Percentiles rank a stretch among this genome's conserved stretches.
Conservation (phyloP, 2,797 vertebrate genomes). For the Chaetodon trifasciatus region DNA sequence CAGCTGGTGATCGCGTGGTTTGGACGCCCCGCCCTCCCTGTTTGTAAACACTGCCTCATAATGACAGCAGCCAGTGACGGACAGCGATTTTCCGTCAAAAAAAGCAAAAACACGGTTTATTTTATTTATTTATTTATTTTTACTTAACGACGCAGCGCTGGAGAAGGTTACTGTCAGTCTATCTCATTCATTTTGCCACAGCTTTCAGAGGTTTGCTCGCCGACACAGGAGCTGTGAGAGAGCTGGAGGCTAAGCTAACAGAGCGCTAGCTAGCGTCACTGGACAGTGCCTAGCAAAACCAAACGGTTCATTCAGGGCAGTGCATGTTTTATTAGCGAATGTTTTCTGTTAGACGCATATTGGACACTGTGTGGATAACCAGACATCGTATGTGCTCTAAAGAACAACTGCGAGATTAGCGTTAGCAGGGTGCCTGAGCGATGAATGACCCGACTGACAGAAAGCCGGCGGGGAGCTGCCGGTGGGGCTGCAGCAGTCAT, state of each 20-base stretch:
- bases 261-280: background rate
- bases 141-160: accelerated
- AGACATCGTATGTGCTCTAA: background rate
- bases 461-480: slow-evolving; percentile 53
- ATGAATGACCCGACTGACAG: slow-evolving; percentile 68
- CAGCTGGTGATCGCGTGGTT: slow-evolving; percentile 70
- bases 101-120: too few relatives aligned
- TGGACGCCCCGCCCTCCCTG: slow-evolving; percentile 70
- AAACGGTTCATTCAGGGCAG: background rate
- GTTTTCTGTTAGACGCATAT: accelerated
- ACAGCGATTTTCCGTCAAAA: background rate
- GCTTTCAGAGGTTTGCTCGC: background rate
- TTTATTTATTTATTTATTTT: too few relatives aligned
- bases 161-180: accelerated
- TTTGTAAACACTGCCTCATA: slow-evolving; percentile 78
- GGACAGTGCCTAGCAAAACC: background rate
- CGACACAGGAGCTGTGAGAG: background rate
- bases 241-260: slow-evolving; percentile 12
- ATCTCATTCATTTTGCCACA: background rate
- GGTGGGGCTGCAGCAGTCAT: slow-evolving; percentile 58
- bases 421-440: slow-evolving; percentile 25
- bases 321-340: accelerated
- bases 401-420: background rate
- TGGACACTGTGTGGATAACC: accelerated
- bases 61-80: background rate